Evolutionary conservation across 2,888 invertebrate genomes (phyloP).

Genomic region (Rambutsinella grinnellia): DNA sequence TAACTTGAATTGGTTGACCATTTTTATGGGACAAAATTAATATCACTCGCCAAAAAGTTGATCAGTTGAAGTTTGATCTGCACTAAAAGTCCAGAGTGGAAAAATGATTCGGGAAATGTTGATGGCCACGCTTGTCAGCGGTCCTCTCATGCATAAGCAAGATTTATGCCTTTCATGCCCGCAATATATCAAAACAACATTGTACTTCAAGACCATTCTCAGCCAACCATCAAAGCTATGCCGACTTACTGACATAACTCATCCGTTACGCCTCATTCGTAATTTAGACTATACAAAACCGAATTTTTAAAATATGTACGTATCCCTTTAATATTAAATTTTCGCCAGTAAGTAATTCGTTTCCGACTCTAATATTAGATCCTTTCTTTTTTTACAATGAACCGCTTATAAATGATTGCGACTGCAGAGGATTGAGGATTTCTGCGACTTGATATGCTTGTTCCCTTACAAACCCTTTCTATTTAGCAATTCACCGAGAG

Average conservation of each 20-base stretch:
- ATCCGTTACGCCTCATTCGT: too few relatives aligned
- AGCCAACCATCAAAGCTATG: background rate
- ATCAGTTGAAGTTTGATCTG: background rate
- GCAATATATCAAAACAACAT: background rate
- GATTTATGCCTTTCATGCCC: conserved; percentile 21
- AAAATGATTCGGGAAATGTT: background rate
- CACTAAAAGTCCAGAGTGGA: too few relatives aligned
- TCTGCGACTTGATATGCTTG: background rate
- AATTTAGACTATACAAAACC: too few relatives aligned
- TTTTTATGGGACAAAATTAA: background rate
- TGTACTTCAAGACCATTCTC: too few relatives aligned
- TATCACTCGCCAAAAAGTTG: background rate
- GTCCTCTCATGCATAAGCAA: conserved; percentile 39
- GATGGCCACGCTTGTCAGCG: conserved; percentile 26
- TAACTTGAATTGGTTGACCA: background rate
- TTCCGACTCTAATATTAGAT: too few relatives aligned
- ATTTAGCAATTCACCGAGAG: conserved; percentile 2
- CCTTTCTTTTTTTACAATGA: background rate
- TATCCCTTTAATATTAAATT: too few relatives aligned
- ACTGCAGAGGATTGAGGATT: background rate
- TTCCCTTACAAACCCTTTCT: background rate
- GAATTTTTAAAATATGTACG: too few relatives aligned
- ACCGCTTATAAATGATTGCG: background rate
- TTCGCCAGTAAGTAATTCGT: too few relatives aligned
- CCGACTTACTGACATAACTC: background rate